Evolutionary conservation across 30 jellyfish, hydroid and myxozoan genomes (phyloP).

Genomic region (Chrysaora quinquecirrha): DNA sequence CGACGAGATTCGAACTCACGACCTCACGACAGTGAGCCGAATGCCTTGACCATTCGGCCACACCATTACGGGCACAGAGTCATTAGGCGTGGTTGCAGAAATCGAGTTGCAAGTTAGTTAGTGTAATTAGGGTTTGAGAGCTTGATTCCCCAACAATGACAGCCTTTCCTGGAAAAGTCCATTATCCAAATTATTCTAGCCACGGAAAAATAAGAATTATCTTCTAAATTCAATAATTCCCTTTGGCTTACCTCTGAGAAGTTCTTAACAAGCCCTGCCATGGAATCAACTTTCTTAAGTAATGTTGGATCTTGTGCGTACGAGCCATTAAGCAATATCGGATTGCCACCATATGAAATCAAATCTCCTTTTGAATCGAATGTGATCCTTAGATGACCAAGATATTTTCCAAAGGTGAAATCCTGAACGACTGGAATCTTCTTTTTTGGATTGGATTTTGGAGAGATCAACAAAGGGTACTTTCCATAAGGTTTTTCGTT

Average conservation of each 20-base stretch:
- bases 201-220: no score
- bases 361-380: constrained; percentile 87
- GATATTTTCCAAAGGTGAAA: constrained; percentile 90
- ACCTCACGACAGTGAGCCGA: no score
- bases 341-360: constrained; percentile 81
- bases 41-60: no score
- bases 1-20: no score
- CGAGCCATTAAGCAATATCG: constrained; percentile 80
- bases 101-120: no score
- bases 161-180: no score
- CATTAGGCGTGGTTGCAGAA: no score
- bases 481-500: constrained; percentile 81
- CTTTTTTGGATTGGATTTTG: constrained; percentile 70
- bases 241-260: constrained; percentile 68
- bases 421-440: constrained; percentile 90
- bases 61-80: no score
- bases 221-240: no score
- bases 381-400: constrained; percentile 76
- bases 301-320: constrained; percentile 75
- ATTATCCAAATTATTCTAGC: no score
- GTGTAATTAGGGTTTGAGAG: no score
- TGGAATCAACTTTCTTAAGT: constrained; percentile 56
- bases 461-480: constrained; percentile 78
- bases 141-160: no score
- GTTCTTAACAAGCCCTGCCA: constrained; percentile 49